Conservation (phyloP, 2,888 invertebrate species). For the Cryptus viduatorius region DNA sequence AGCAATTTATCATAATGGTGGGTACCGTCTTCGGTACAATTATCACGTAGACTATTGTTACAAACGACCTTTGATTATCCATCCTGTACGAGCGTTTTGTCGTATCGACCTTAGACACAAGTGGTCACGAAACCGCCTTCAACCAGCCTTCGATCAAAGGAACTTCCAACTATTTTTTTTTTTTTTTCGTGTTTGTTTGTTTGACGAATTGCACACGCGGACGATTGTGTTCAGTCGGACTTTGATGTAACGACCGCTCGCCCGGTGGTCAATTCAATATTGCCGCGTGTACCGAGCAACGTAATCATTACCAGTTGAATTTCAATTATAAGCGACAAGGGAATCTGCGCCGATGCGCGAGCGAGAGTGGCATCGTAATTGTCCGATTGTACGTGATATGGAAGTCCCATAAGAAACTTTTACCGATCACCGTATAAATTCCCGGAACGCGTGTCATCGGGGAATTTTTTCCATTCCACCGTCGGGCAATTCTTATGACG, state of each 20-base stretch:
- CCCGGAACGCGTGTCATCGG: background rate
- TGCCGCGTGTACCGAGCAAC: background rate
- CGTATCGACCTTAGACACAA: constrained; percentile 3
- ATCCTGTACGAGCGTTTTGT: background rate
- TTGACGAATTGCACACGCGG: constrained; percentile 17
- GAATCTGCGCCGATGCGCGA: background rate
- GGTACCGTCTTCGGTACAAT: constrained; percentile 11
- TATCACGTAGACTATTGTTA: constrained; percentile 1
- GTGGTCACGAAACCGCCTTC: background rate
- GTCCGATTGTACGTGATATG: constrained; percentile 11
- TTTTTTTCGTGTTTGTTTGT: background rate
- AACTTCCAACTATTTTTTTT: background rate
- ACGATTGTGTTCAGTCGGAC: background rate
- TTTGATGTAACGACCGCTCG: background rate
- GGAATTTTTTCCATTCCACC: background rate
- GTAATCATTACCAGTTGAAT: constrained; percentile 16
- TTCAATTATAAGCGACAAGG: background rate
- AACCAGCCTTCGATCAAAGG: constrained; percentile 24
- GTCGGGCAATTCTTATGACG: background rate
- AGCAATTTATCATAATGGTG: background rate
- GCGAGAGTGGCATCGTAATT: constrained; percentile 41
- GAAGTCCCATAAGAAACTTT: background rate
- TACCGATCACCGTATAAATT: background rate
- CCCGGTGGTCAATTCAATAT: constrained; percentile 22
- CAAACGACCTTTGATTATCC: constrained; percentile 22